A percentile compares a stretch with the other conserved stretches of the same genome.
Conservation (phyloP, 2,113 vertebrate genomes). For the Heterocephalus glaber region DNA sequence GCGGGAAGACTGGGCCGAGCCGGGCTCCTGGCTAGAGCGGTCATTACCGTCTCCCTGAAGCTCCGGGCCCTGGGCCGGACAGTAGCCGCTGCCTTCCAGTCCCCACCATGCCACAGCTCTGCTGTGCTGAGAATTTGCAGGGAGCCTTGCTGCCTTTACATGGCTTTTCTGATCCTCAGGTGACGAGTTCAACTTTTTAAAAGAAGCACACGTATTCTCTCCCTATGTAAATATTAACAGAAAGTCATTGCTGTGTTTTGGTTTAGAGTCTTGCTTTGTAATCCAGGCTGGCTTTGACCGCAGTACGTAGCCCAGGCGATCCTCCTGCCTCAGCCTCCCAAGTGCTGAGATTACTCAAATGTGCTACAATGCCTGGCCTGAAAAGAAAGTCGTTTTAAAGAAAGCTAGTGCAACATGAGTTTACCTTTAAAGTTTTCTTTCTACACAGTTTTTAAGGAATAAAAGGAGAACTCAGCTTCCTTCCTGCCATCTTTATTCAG, state of each 20-base stretch:
- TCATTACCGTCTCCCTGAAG: no score
- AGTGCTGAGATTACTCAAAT: background rate
- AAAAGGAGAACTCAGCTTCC: background rate
- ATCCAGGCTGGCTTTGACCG: background rate
- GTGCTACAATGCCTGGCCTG: background rate
- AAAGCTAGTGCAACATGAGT: background rate
- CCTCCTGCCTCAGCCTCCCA: background rate
- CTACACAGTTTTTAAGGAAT: background rate
- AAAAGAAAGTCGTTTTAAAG: background rate
- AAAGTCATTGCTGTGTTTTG: background rate
- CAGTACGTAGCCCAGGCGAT: background rate
- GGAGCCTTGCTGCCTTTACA: background rate
- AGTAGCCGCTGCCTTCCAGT: background rate
- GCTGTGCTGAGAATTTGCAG: background rate
- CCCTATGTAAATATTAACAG: background rate
- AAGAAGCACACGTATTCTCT: background rate
- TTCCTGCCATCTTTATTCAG: background rate
- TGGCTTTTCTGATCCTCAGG: background rate
- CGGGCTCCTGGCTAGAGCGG: no score
- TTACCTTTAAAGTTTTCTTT: slow-evolving; percentile 21
- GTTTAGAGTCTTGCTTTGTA: background rate
- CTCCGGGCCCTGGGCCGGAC: no score
- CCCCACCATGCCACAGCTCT: background rate
- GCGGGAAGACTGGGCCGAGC: no score
- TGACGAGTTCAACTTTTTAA: slow-evolving; percentile 5